A percentile compares a stretch with the other conserved stretches of the same genome.
Conservation (phyloP, 2,113 vertebrate species). For the Ginglymostoma cirratum region DNA sequence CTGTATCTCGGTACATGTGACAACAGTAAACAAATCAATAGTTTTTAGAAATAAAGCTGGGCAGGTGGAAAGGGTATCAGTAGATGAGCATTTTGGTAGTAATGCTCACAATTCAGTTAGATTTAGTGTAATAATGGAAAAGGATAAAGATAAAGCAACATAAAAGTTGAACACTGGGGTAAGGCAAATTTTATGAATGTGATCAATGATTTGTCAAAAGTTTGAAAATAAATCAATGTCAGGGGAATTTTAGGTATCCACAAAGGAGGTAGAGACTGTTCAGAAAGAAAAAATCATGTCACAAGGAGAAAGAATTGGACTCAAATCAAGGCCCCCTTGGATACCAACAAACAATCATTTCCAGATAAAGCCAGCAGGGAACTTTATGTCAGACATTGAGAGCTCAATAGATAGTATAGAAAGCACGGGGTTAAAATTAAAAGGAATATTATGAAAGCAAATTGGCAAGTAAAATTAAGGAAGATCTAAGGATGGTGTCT, state of each 20-base stretch:
- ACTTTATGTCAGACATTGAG: neutral
- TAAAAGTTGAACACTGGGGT: too few relatives aligned
- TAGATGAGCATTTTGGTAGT: neutral
- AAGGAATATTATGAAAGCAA: neutral
- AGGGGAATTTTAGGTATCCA: neutral
- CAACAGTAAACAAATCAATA: too few relatives aligned
- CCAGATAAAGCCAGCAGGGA: neutral
- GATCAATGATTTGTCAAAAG: neutral
- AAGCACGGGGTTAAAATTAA: neutral
- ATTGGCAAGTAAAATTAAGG: neutral
- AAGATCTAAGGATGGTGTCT: neutral
- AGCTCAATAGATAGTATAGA: neutral
- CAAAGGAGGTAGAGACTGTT: neutral
- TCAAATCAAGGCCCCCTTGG: neutral
- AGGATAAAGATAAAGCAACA: neutral
- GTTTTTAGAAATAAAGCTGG: neutral
- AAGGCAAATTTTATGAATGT: neutral
- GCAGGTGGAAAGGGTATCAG: neutral
- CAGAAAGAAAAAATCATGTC: neutral
- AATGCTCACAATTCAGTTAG: neutral
- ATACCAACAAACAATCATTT: neutral
- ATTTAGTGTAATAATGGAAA: neutral
- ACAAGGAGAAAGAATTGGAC: neutral
- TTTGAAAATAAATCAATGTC: neutral
- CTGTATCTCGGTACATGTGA: too few relatives aligned